phyloP scores from a whole-genome alignment of 2,113 vertebrate genomes.

The Dasypus novemcinctus region DNA sequence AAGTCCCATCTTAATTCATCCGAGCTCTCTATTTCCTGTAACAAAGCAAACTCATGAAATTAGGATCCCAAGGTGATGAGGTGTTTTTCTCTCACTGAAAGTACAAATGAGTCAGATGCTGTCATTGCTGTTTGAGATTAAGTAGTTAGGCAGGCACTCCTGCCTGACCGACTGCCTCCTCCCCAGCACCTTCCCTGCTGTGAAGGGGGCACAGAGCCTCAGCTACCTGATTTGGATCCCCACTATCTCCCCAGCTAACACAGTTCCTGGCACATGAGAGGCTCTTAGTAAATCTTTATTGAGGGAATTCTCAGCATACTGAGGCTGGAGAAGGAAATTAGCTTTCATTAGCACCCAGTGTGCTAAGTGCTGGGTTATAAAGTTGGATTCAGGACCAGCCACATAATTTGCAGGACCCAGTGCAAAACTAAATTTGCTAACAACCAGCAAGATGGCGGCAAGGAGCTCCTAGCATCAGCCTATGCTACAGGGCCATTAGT shows the following conservation, averaged over 20 bases:
- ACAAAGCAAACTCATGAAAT: background rate
- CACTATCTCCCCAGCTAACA: background rate
- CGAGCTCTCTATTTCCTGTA: background rate
- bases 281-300: background rate
- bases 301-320: background rate
- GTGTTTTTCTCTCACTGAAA: background rate
- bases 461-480: too few relatives aligned
- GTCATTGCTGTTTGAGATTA: accelerated
- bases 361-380: background rate
- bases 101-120: background rate
- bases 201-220: background rate
- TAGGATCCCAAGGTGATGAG: background rate
- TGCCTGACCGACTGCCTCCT: background rate
- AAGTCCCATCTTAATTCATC: background rate
- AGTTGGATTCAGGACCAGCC: too few relatives aligned
- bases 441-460: too few relatives aligned
- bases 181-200: background rate
- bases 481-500: too few relatives aligned
- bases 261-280: background rate
- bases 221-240: background rate
- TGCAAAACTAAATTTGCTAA: too few relatives aligned
- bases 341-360: background rate
- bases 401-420: too few relatives aligned
- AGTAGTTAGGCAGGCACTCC: accelerated
- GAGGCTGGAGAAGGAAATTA: background rate